Evolutionary conservation across 2,113 vertebrate genomes (phyloP).

Genomic region (Arothron firmamentum): DNA sequence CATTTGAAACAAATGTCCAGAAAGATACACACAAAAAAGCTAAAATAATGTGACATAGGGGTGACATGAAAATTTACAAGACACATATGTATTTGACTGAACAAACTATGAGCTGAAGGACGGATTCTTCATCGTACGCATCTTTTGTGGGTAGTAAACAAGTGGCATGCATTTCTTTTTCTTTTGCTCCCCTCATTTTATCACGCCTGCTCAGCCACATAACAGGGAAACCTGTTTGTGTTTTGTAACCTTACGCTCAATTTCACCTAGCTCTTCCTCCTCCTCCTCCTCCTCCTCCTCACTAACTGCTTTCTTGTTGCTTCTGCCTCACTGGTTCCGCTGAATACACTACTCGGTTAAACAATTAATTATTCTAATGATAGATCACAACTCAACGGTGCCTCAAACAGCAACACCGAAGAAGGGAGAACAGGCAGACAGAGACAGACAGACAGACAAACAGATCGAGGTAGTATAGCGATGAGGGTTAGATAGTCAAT

Average conservation of each 20-base stretch:
- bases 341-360: constrained; percentile 72
- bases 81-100: too few relatives aligned
- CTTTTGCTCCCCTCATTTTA: constrained; percentile 18
- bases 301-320: constrained; percentile 68
- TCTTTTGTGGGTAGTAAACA: neutral
- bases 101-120: too few relatives aligned
- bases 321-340: constrained; percentile 68
- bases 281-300: constrained; percentile 33
- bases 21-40: too few relatives aligned
- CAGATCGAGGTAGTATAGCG: constrained; percentile 2
- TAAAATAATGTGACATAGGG: constrained; percentile 1
- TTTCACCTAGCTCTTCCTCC: constrained; percentile 39
- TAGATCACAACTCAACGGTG: constrained; percentile 63
- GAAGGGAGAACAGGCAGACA: constrained; percentile 10
- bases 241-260: constrained; percentile 57
- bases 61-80: too few relatives aligned
- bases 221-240: constrained; percentile 61
- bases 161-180: constrained; percentile 10
- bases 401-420: constrained; percentile 49
- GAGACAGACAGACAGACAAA: constrained; percentile 7
- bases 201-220: constrained; percentile 47
- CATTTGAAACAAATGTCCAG: neutral
- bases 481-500: constrained; percentile 29
- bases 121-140: constrained; percentile 14
- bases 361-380: constrained; percentile 78